Base-by-base conservation (phyloP, 2,113 vertebrate species). In the Columbina picui region DNA sequence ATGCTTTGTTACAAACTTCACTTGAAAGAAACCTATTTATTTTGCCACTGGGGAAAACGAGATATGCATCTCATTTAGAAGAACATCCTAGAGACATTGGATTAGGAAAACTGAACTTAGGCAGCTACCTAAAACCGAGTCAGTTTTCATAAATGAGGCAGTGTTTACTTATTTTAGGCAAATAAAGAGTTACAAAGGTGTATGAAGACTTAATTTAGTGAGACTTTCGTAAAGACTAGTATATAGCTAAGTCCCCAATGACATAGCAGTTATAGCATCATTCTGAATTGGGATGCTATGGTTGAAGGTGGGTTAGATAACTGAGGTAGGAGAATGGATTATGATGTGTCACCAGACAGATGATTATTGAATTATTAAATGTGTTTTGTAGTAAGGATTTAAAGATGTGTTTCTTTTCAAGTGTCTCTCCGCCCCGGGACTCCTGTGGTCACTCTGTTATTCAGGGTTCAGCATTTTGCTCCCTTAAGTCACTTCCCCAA, bases 1-100 rank as follows among this genome's bases (percentile, higher is more conserved):
- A 75, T 61, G 63, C 47, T 94, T 90, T 82, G 90, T 89, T 96
- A 79, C 71, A 93, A 77, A 50, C 68, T 89, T 77, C 36, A 69
- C 75, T 93, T 95, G 79, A 90, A 73, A 94, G n/a, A 84, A 83
- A 41, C 5, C 50, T 90, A 93, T 94, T 95, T 95, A 91, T 96
- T 97, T 96, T 92, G 39, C 63, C 59, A 63, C 90, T 57, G 64
- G 81, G 88, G 91, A 92, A 92, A 88, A 95, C 61, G 75, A 73
- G 81, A 49, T 92, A 65, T 69, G 73, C 84, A 89, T 94, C 88
- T 94, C 47, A 91, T 76, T 94, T 86, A 76, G 43, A 12, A 77
- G 39, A 78, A 59, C 2, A 2, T 80, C 45, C 56, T 47, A 22
- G 64, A 81, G 45, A 78, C 36, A 43, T 16, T 8, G 38, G 8